Evolutionary conservation across 1,140 invertebrate species (phyloP).

Genomic region (Meloidogyne chitwoodi): DNA sequence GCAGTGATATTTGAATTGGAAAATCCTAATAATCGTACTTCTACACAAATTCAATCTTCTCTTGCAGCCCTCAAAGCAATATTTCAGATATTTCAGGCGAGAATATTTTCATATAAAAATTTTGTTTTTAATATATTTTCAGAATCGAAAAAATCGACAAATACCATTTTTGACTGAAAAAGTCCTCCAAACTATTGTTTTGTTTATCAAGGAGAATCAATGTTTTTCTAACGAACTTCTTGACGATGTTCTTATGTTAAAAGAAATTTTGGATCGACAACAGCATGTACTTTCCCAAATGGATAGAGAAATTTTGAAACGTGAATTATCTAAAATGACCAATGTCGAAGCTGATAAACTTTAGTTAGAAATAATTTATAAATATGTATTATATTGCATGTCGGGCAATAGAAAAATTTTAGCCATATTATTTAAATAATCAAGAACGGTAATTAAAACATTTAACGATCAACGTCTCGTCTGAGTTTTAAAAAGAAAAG

Average conservation of each 20-base stretch:
- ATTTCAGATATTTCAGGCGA: background rate
- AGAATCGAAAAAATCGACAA: background rate
- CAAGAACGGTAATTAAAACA: too few species aligned
- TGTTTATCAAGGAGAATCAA: background rate
- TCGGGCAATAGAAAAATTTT: background rate
- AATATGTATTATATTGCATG: background rate
- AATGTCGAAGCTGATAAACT: background rate
- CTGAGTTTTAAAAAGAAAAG: background rate
- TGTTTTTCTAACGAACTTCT: background rate
- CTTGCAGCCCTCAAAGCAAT: background rate
- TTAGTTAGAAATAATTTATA: background rate
- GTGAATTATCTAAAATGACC: background rate
- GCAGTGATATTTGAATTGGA: background rate
- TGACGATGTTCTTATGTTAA: background rate
- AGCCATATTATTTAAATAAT: background rate
- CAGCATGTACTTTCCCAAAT: background rate
- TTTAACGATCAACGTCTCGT: too few species aligned
- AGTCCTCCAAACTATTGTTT: background rate
- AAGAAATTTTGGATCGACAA: background rate
- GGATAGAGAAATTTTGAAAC: background rate
- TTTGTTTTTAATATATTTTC: background rate
- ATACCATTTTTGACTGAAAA: background rate
- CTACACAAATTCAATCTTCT: background rate
- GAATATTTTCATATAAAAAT: too few species aligned
- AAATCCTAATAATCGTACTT: background rate